phyloP scores from a whole-genome alignment of 2,113 vertebrate species.

The Ctenodactylus gundi region DNA sequence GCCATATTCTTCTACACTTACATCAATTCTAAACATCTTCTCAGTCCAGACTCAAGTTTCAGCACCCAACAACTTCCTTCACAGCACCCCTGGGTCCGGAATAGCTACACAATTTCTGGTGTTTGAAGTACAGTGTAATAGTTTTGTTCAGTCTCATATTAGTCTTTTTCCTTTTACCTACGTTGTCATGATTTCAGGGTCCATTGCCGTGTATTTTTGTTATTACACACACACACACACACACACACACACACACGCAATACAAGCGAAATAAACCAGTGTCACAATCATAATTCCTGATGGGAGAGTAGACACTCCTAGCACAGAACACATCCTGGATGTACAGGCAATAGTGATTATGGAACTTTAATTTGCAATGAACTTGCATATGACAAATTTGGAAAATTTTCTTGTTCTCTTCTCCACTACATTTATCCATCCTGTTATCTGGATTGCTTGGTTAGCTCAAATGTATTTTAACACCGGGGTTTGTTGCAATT shows the following conservation, averaged over 20 bases:
- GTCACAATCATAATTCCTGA: background rate
- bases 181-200: background rate
- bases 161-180: background rate
- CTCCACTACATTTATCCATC: background rate
- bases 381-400: background rate
- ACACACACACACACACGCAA: background rate
- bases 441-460: background rate
- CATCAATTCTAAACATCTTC: background rate
- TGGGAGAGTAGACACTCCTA: background rate
- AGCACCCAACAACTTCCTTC: background rate
- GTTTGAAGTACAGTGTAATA: background rate
- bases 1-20: background rate
- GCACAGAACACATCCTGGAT: no score
- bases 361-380: constrained; percentile 5
- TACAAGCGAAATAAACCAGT: background rate
- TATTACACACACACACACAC: background rate
- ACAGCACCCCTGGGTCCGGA: background rate
- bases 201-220: background rate
- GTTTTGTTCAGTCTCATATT: background rate
- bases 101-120: background rate
- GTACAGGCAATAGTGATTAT: background rate
- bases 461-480: background rate
- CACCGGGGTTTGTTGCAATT: background rate
- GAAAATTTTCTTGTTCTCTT: background rate
- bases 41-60: background rate